Conservation (phyloP, 2,113 vertebrate genomes). For the Urocitellus parryii region DNA sequence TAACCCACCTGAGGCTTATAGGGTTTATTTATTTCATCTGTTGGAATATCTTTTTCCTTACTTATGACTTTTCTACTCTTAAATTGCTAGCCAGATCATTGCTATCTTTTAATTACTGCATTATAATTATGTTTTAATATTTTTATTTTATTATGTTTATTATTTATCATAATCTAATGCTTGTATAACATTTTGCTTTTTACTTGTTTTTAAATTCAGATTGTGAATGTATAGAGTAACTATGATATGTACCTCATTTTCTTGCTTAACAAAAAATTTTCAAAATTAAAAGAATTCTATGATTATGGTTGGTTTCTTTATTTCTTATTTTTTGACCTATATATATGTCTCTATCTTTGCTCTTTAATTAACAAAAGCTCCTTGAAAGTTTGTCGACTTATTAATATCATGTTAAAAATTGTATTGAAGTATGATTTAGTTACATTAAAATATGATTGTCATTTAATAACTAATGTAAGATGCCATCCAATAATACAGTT, state of each 20-base stretch:
- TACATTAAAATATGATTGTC: slow-evolving; percentile 7
- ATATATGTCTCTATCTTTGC: background rate
- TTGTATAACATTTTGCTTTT: slow-evolving; percentile 54
- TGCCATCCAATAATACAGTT: background rate
- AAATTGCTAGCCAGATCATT: slow-evolving; percentile 75
- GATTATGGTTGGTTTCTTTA: background rate
- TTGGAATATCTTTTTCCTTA: slow-evolving; percentile 72
- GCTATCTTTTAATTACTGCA: slow-evolving; percentile 76
- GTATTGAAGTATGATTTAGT: background rate
- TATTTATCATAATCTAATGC: slow-evolving; percentile 64
- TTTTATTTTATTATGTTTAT: background rate
- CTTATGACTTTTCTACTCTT: slow-evolving; percentile 82
- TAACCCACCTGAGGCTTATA: slow-evolving; percentile 83
- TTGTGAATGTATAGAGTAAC: background rate
- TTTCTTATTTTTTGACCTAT: background rate
- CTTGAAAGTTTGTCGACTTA: background rate
- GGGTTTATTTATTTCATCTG: slow-evolving; percentile 81
- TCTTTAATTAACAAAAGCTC: background rate
- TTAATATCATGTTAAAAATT: background rate
- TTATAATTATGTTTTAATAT: slow-evolving; percentile 63
- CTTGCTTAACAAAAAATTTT: background rate
- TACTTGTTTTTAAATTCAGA: slow-evolving; percentile 70
- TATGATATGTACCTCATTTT: background rate
- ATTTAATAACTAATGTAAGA: slow-evolving; percentile 5
- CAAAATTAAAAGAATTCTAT: background rate